These are phyloP conservation scores for Strigamia crassipes DNA, from an alignment of 2,888 invertebrate species.

Conservation along the genomic window DNA sequence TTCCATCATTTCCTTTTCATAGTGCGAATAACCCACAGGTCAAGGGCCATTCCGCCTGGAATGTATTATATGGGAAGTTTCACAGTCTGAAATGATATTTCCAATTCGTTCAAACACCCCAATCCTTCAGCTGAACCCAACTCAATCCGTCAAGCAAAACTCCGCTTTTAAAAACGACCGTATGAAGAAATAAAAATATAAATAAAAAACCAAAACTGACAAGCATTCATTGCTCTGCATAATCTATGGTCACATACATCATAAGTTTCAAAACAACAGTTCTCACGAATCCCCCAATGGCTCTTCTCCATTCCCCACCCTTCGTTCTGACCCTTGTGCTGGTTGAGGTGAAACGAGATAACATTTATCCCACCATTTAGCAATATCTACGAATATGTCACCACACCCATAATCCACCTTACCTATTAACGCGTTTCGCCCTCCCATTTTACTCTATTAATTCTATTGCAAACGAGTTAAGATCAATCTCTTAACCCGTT, in stretches of 20 bases:
- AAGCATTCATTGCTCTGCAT: constrained; percentile 40
- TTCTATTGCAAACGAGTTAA: no score
- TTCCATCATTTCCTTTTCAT: constrained; percentile 39
- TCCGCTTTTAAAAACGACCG: not conserved
- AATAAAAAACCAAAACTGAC: not conserved
- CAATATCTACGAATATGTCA: constrained; percentile 2
- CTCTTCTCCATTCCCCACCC: constrained; percentile 22
- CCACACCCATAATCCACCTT: constrained; percentile 35
- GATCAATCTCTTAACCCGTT: no score
- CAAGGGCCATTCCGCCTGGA: not conserved
- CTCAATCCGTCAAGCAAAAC: not conserved
- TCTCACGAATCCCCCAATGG: constrained; percentile 37
- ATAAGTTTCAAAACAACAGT: constrained; percentile 32
- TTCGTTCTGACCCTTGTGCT: constrained; percentile 32
- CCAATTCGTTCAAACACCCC: constrained; percentile 4
- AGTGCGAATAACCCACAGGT: constrained; percentile 30
- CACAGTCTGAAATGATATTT: constrained; percentile 23
- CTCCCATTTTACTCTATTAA: not conserved
- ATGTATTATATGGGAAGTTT: constrained; percentile 19
- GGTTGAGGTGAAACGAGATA: constrained; percentile 25
- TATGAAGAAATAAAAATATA: not conserved
- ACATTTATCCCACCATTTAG: constrained; percentile 32
- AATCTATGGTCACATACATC: constrained; percentile 36
- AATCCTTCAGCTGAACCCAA: not conserved
- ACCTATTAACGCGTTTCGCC: not conserved